These are phyloP conservation scores for Hanleya hanleyi DNA, from an alignment of 2,888 invertebrate species.

Conservation along the genomic window DNA sequence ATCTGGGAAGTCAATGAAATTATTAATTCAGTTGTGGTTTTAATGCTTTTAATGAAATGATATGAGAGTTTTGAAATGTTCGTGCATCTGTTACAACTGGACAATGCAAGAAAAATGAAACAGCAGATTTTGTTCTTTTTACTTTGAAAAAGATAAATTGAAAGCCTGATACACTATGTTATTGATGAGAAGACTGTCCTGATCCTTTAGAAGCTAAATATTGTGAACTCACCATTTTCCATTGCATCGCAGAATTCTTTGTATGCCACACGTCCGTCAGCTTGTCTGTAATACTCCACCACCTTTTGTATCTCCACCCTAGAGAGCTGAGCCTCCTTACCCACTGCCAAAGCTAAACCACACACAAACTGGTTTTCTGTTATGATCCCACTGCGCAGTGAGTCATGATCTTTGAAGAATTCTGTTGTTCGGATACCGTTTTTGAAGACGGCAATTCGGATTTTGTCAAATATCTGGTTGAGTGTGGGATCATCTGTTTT, in stretches of 20 bases:
- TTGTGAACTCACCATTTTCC: slow-evolving; percentile 72
- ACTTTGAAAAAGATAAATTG: too few relatives aligned
- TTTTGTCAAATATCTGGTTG: slow-evolving; percentile 70
- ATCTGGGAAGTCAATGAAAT: too few relatives aligned
- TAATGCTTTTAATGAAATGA: too few relatives aligned
- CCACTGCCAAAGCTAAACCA: slow-evolving; percentile 69
- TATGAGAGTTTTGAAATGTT: too few relatives aligned
- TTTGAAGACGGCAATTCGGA: slow-evolving; percentile 70
- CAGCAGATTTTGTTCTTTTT: too few relatives aligned
- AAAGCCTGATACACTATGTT: too few relatives aligned
- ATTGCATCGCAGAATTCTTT: slow-evolving; percentile 72
- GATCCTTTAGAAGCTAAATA: too few relatives aligned
- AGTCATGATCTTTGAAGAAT: slow-evolving; percentile 73
- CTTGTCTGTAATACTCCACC: slow-evolving; percentile 68
- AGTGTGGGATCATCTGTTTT: slow-evolving; percentile 61
- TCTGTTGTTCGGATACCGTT: slow-evolving; percentile 70
- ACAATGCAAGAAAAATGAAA: too few relatives aligned
- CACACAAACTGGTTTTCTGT: slow-evolving; percentile 73
- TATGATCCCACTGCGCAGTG: slow-evolving; percentile 69
- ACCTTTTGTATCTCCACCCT: slow-evolving; percentile 70
- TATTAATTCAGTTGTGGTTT: too few relatives aligned
- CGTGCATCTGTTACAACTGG: too few relatives aligned
- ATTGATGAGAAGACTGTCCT: too few relatives aligned
- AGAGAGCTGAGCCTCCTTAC: slow-evolving; percentile 71
- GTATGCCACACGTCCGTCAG: slow-evolving; percentile 70